These are phyloP conservation scores for Pelosia muscerda DNA, from an alignment of 2,888 invertebrate species.

Conservation along the genomic window DNA sequence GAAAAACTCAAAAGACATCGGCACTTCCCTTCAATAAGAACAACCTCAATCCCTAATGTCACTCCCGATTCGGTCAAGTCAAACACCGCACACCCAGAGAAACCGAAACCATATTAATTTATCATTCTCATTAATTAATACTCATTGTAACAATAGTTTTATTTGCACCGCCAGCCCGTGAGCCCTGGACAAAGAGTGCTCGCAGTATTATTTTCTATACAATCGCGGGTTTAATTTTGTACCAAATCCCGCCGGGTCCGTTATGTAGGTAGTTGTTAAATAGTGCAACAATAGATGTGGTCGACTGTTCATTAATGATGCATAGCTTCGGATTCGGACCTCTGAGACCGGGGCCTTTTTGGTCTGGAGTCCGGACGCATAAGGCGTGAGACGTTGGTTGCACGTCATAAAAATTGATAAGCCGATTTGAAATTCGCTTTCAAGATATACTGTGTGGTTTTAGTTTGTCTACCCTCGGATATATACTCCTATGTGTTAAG, in stretches of 20 bases:
- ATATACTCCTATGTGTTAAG: background rate
- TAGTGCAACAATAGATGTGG: constrained; percentile 83
- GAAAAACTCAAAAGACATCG: background rate
- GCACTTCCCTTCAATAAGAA: constrained; percentile 20
- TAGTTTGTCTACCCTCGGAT: background rate
- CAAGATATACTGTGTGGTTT: background rate
- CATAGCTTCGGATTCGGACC: constrained; percentile 75
- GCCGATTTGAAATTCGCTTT: constrained; percentile 31
- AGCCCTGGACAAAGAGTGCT: constrained; percentile 71
- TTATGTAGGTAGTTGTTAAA: constrained; percentile 78
- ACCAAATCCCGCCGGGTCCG: constrained; percentile 64
- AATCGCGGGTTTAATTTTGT: constrained; percentile 75
- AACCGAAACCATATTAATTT: constrained; percentile 66
- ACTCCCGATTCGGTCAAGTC: constrained; percentile 45
- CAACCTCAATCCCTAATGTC: constrained; percentile 25
- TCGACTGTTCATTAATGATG: constrained; percentile 78
- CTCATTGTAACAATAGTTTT: constrained; percentile 75
- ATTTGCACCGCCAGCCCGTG: constrained; percentile 68
- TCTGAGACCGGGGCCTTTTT: constrained; percentile 55
- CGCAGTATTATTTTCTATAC: constrained; percentile 76
- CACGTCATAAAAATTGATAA: constrained; percentile 33
- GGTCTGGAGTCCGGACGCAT: constrained; percentile 57
- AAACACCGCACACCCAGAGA: constrained; percentile 46
- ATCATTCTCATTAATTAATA: constrained; percentile 78
- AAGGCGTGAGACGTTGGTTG: constrained; percentile 44